Percentiles rank a stretch among this genome's conserved stretches.
These are phyloP conservation scores for Ochropacha duplaris DNA, from an alignment of 2,888 invertebrate species.

Conservation along the genomic window DNA sequence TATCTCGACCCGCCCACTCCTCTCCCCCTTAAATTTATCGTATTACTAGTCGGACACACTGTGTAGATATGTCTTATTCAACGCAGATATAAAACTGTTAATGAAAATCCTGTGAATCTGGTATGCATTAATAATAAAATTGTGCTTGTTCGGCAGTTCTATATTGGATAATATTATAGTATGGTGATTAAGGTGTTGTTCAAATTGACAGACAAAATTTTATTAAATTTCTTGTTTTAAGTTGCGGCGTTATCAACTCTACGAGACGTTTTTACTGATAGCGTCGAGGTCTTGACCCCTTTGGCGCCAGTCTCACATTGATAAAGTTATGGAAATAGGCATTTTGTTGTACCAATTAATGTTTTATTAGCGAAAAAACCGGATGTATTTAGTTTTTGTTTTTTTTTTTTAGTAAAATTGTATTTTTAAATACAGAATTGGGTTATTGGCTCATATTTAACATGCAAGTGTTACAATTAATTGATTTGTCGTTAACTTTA, in stretches of 20 bases:
- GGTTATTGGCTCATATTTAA: not conserved
- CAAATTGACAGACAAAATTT: slow-evolving; percentile 21
- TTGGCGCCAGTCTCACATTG: slow-evolving; percentile 49
- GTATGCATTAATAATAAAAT: no score
- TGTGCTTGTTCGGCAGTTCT: no score
- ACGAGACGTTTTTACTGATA: slow-evolving; percentile 37
- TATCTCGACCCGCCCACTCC: no score
- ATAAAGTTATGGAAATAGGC: slow-evolving; percentile 17
- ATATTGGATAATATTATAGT: no score
- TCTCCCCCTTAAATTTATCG: no score
- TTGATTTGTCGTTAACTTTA: not conserved
- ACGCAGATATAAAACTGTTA: no score
- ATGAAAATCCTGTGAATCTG: no score
- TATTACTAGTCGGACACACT: no score
- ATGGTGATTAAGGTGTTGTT: not conserved
- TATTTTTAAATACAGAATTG: not conserved
- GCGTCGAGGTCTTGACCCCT: slow-evolving; percentile 40
- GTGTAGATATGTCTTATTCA: no score
- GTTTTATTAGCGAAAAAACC: slow-evolving; percentile 28
- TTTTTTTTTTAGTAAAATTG: not conserved
- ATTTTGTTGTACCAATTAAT: slow-evolving; percentile 28
- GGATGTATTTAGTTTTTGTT: slow-evolving; percentile 29
- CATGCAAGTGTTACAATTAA: not conserved
- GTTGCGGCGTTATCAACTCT: slow-evolving; percentile 32
- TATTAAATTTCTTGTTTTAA: slow-evolving; percentile 30